Base-by-base conservation (phyloP, 2,113 vertebrate species). In the Petromus typicus region DNA sequence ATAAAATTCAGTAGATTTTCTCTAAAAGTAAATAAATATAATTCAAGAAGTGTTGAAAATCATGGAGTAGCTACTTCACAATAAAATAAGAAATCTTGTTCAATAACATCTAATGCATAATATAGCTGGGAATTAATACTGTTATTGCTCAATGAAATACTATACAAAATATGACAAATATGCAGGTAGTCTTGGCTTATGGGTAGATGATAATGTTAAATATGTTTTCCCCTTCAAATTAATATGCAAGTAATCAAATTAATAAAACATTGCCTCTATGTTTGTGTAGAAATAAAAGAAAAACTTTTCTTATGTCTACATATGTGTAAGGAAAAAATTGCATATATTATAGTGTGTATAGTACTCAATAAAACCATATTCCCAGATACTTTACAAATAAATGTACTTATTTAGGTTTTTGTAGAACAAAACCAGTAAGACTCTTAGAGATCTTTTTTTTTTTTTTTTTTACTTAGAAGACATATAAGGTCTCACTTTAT, bases 21-120 rank as follows among this genome's bases (percentile, higher is more conserved):
- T 86, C 48, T 94, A 80, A 86, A 82, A 78, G 59, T 87, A n/a
- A 75, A 45, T 25, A 79, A 94, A 63, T 20, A 11, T 16, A 61
- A 86, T 27, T 82, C 5, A 67, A 25, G 7, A 10, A 27, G 13
- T 17, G 7, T 1, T 81, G 9, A 80, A 5, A 48, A 54, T 2
- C 4, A 16, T 27, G 1, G 27, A 71, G 16, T 23, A 63, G 40
- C 16, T 54, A 57, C 5, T 48, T 9, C 43, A 57, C 9, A 43
- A 59, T 43, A 80, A 95, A 76, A 43, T 51, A 54, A 83, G 8
- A 63, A 87, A 27, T 4, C 17, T 27, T 3, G 43, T 11, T 30
- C 10, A 43, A 10, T 79, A 80, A 4, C 3, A 48, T 48, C 22
- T 78, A 56, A 75, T 54, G 40, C 23, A n/a, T 54, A 25, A 85